phyloP scores from a whole-genome alignment of 2,888 invertebrate species.

The Spisula solida region DNA sequence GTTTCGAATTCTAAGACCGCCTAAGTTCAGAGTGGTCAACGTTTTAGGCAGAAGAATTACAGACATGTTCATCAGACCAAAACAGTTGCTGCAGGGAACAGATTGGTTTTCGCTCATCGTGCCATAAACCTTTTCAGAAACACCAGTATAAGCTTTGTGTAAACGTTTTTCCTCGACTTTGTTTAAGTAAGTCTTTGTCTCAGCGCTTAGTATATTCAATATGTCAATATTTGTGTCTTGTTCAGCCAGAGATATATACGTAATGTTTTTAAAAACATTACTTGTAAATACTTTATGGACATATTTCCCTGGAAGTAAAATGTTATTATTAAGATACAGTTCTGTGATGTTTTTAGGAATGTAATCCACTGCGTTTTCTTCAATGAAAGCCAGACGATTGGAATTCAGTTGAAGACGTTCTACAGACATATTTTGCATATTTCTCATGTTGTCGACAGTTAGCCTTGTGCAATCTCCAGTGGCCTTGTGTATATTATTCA shows the following conservation, averaged over 20 bases:
- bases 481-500: constrained; percentile 30
- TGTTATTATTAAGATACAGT: constrained; percentile 28
- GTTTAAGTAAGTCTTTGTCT: neutral
- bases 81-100: too few species aligned
- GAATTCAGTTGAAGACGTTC: constrained; percentile 4
- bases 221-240: constrained; percentile 12
- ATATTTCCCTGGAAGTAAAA: constrained; percentile 28
- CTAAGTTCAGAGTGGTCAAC: constrained; percentile 25
- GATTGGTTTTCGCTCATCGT: neutral
- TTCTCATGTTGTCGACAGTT: neutral
- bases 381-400: constrained; percentile 31
- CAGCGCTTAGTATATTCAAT: neutral
- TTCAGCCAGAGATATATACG: constrained; percentile 23
- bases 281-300: neutral
- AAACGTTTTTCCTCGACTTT: neutral
- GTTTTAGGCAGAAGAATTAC: neutral
- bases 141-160: neutral
- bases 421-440: constrained; percentile 15
- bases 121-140: neutral
- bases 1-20: constrained; percentile 18
- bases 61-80: too few species aligned
- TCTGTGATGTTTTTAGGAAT: constrained; percentile 24
- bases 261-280: neutral
- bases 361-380: neutral
- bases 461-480: constrained; percentile 37